A percentile compares a stretch with the other conserved stretches of the same genome.
Conservation (phyloP, 2,888 invertebrate species). For the Epinotia nisella region DNA sequence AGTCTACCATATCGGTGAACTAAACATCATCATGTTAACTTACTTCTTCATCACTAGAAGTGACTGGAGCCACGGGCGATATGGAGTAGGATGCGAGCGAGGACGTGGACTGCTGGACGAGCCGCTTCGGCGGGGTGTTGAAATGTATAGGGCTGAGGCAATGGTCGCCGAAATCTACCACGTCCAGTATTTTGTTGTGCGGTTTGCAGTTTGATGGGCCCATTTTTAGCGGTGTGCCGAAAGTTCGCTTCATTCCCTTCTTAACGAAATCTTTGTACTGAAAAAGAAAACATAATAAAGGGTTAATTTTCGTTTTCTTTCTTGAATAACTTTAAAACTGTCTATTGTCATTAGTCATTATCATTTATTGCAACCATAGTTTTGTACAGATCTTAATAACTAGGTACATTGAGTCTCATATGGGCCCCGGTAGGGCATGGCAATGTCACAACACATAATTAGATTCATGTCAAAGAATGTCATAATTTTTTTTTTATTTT, state of each 20-base stretch:
- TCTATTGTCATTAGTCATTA: no score
- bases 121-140: conserved; percentile 64
- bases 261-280: conserved; percentile 67
- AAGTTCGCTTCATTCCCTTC: conserved; percentile 77
- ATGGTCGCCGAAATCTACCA: conserved; percentile 72
- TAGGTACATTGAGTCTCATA: no score
- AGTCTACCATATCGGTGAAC: no score
- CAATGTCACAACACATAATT: no score
- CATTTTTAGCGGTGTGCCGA: conserved; percentile 72
- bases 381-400: no score
- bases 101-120: conserved; percentile 59
- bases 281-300: conserved; percentile 47
- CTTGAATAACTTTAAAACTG: no score
- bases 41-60: conserved; percentile 78
- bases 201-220: conserved; percentile 56
- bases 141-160: conserved; percentile 76
- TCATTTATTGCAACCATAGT: no score
- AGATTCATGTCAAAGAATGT: no score
- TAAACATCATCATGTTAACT: no score
- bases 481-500: no score
- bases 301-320: no score
- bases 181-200: conserved; percentile 74
- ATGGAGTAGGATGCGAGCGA: conserved; percentile 70
- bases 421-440: no score
- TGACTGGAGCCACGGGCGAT: conserved; percentile 69